These are phyloP conservation scores for Chrysina gloriosa DNA, from an alignment of 2,888 invertebrate species.

Conservation along the genomic window DNA sequence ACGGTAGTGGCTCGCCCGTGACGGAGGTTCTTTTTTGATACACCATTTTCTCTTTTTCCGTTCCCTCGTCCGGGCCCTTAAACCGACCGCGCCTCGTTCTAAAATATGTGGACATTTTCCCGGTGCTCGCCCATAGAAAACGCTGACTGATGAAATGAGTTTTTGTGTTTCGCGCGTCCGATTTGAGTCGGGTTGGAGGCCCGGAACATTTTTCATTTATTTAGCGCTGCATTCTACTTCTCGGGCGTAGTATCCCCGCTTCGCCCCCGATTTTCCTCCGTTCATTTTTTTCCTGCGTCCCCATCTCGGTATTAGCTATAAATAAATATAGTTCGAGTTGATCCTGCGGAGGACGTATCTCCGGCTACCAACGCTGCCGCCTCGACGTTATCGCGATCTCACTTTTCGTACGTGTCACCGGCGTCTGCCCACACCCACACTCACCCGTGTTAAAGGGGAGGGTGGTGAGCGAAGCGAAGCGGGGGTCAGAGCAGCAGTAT, in stretches of 20 bases:
- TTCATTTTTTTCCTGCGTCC: neutral
- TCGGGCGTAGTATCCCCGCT: neutral
- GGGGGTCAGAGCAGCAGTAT: constrained; percentile 10
- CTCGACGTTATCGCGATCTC: constrained; percentile 41
- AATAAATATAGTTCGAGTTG: constrained; percentile 40
- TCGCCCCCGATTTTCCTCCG: neutral
- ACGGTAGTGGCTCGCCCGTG: neutral
- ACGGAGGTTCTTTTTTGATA: neutral
- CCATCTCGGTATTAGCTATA: constrained; percentile 18
- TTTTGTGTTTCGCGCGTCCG: constrained; percentile 30
- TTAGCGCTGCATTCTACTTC: neutral
- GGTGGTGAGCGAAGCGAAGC: neutral
- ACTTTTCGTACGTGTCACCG: constrained; percentile 42
- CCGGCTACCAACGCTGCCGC: constrained; percentile 2
- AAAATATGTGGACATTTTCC: neutral
- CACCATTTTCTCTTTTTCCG: neutral
- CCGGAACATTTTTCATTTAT: constrained; percentile 34
- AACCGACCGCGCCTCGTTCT: neutral
- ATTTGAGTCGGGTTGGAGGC: constrained; percentile 27
- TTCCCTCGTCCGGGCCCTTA: neutral
- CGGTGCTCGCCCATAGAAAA: neutral
- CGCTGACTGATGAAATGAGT: constrained; percentile 26
- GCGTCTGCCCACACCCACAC: too few species aligned
- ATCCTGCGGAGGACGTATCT: constrained; percentile 33
- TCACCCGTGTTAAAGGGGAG: too few species aligned